These are phyloP conservation scores for Cercocebus atys DNA, from an alignment of 2,113 vertebrate species.

Conservation along the genomic window DNA sequence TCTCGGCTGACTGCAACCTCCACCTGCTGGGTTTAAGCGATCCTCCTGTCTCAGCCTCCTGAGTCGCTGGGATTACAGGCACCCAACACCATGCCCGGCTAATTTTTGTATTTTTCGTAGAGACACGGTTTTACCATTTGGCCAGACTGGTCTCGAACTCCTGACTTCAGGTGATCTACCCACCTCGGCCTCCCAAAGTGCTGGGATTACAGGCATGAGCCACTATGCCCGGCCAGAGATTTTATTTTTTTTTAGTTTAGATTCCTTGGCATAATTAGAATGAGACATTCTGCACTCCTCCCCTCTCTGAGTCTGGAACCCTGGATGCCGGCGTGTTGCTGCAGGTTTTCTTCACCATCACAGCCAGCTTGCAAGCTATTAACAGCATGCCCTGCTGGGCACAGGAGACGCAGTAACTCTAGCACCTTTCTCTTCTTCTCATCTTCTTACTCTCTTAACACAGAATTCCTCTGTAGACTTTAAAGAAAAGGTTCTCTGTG, in stretches of 20 bases:
- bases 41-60: too few relatives aligned
- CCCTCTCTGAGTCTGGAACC: conserved; percentile 37
- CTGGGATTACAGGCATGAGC: too few relatives aligned
- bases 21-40: too few relatives aligned
- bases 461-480: background rate
- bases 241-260: background rate
- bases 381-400: background rate
- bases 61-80: too few relatives aligned
- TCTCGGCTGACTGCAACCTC: too few relatives aligned
- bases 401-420: background rate
- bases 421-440: background rate
- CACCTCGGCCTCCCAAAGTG: too few relatives aligned
- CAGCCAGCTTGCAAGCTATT: background rate
- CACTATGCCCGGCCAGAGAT: too few relatives aligned
- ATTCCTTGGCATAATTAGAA: conserved; percentile 7
- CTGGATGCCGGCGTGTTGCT: background rate
- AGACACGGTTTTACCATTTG: too few relatives aligned
- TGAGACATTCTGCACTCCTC: background rate
- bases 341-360: background rate
- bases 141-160: too few relatives aligned
- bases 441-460: background rate
- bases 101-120: too few relatives aligned
- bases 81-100: too few relatives aligned
- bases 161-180: too few relatives aligned
- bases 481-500: background rate